Evolutionary conservation across 1,140 invertebrate species (phyloP), one percentile per base, ranked within the genome.

Genomic region (Leptinotarsa defecta): DNA sequence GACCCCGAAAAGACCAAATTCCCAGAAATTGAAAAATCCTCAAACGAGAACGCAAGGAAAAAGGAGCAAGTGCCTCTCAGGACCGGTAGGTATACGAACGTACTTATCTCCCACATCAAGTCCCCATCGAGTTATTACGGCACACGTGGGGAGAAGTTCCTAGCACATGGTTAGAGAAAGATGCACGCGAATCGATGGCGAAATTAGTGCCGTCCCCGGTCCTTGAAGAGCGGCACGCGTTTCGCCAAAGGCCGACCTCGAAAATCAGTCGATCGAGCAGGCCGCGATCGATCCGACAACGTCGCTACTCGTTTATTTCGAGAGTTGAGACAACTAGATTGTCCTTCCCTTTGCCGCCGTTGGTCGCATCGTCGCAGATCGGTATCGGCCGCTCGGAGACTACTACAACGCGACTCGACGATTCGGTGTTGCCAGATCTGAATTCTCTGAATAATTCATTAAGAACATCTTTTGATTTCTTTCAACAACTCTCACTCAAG

Each of bases 101-200:
- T 43, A 43, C 24, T 68, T 24, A 64, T 27, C 65, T 68, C 65
- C 65, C 65, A 68, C 65, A 17, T 22, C 24, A 68, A 34, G n/a
- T 68, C 6, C 27, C 43, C 65, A 4, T 68, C 27, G 27, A 68
- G 24, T 68, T 43, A 24, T 68, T 68, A 27, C 65, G 20, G 24
- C 65, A 17, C 52, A 57, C 52, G 52, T 57, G 52, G 52, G 52
- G 52, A 57, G n/a, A 57, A 57, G 52, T n/a, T 57, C 52, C 15
- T 15, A 27, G 65, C 65, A 27, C 64, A 65, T 43, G 65, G 65
- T 27, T 17, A 68, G 22, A 68, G 20, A 68, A 68, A 17, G 65
- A 68, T 17, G 65, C 22, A 27, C 65, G 65, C 65, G 65, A 68
- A 68, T 68, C 65, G 65, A 68, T 68, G 65, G 65, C 65, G 22